Percentiles rank a stretch among this genome's conserved stretches.
phyloP scores from a whole-genome alignment of 2,888 invertebrate species.

The Apodemia mormo region DNA sequence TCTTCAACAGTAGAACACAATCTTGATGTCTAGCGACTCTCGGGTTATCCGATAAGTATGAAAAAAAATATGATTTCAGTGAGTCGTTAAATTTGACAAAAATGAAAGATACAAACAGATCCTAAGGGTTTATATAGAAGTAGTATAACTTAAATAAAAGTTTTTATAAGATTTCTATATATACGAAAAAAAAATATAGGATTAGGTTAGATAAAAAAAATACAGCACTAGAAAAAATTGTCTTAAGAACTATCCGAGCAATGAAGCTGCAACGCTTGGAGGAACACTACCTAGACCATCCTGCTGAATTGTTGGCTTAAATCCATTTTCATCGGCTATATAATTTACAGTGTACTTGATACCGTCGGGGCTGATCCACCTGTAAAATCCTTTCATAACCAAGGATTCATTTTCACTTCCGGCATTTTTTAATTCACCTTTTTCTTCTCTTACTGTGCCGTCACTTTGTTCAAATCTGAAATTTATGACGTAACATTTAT shows the following conservation, averaged over 20 bases:
- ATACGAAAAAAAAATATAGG: no score
- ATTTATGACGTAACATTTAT: slow-evolving; percentile 7
- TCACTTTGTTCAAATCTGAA: slow-evolving; percentile 77
- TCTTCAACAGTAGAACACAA: no score
- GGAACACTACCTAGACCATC: slow-evolving; percentile 48
- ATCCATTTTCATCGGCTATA: slow-evolving; percentile 70
- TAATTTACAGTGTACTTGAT: slow-evolving; percentile 61
- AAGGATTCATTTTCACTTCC: slow-evolving; percentile 78
- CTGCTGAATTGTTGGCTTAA: slow-evolving; percentile 32
- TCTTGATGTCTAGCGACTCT: no score
- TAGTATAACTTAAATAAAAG: no score
- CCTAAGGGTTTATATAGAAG: no score
- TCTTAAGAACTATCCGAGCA: slow-evolving; percentile 38
- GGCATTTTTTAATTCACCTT: slow-evolving; percentile 73
- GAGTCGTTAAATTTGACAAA: no score
- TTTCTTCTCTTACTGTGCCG: slow-evolving; percentile 72
- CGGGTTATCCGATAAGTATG: no score
- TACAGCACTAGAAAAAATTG: neutral
- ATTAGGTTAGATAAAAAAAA: neutral
- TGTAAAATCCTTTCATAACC: slow-evolving; percentile 59
- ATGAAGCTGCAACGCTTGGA: slow-evolving; percentile 56
- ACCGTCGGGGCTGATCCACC: slow-evolving; percentile 57
- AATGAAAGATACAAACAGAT: no score
- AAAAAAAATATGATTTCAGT: no score
- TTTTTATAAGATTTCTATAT: neutral